phyloP scores from a whole-genome alignment of 2,888 invertebrate species.

The Caenorhabditis sp. region DNA sequence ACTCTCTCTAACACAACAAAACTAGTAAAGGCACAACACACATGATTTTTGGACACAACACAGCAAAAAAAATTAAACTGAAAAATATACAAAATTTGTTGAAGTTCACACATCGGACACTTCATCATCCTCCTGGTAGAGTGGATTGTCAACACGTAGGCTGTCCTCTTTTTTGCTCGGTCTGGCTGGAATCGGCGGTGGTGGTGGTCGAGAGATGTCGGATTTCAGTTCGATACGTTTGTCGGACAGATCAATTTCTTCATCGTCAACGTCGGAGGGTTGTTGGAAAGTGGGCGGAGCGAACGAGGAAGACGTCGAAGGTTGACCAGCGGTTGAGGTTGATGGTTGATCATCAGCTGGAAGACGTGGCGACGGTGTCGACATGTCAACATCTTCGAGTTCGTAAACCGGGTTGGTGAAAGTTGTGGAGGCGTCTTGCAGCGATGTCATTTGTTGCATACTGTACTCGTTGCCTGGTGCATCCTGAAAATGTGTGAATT shows the following conservation, averaged over 20 bases:
- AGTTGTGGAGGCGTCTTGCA: constrained; percentile 76
- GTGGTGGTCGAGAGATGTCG: background rate
- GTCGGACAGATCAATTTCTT: constrained; percentile 23
- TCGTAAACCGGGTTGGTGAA: constrained; percentile 99
- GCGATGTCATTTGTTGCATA: constrained; percentile 65
- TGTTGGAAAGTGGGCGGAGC: constrained; percentile 26
- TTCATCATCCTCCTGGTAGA: constrained; percentile 40
- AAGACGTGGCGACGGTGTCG: constrained; percentile 15
- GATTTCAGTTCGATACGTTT: background rate
- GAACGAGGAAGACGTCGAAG: constrained; percentile 21
- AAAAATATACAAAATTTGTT: background rate
- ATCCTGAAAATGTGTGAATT: constrained; percentile 39
- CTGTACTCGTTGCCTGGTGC: constrained; percentile 59
- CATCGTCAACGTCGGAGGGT: too few species aligned
- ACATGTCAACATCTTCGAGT: constrained; percentile 70
- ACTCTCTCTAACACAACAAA: constrained; percentile 12
- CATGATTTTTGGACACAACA: background rate
- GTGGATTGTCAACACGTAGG: constrained; percentile 44
- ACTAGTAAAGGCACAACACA: constrained; percentile 1
- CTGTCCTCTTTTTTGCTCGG: constrained; percentile 39
- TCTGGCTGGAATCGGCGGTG: constrained; percentile 44
- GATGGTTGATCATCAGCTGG: constrained; percentile 27
- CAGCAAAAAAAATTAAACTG: constrained; percentile 3
- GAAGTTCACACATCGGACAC: constrained; percentile 39
- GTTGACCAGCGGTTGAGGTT: constrained; percentile 17